These are phyloP conservation scores for Lethrus apterus DNA, from an alignment of 1,140 invertebrate genomes.

Conservation along the genomic window DNA sequence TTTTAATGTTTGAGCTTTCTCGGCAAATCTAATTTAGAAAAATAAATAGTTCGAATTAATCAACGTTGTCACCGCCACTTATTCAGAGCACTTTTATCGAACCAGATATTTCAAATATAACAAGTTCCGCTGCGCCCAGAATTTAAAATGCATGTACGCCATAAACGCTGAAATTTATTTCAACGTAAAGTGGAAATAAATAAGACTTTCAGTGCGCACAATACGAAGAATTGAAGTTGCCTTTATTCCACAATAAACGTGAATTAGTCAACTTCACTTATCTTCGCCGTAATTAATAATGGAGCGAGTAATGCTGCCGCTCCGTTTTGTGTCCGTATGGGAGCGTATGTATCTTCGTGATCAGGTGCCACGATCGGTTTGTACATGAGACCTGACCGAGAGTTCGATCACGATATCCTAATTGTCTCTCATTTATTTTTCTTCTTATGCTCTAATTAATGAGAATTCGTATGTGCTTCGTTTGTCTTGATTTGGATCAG, in stretches of 20 bases:
- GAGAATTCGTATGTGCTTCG: too few species aligned
- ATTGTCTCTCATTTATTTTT: not conserved
- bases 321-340: not conserved
- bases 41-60: too few species aligned
- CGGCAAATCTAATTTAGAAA: too few species aligned
- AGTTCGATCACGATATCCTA: conserved; percentile 6
- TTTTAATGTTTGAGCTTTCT: too few species aligned
- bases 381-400: conserved; percentile 5
- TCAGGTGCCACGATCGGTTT: conserved; percentile 18
- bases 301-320: conserved; percentile 12
- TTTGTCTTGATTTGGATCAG: too few species aligned
- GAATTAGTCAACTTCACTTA: conserved; percentile 14
- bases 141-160: too few species aligned
- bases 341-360: conserved; percentile 16
- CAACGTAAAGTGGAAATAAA: conserved; percentile 1
- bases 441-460: not conserved
- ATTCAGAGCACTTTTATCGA: too few species aligned
- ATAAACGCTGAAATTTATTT: too few species aligned
- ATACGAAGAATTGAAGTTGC: not conserved
- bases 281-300: conserved; percentile 19
- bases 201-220: not conserved
- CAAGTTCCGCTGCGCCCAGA: too few species aligned
- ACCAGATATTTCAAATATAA: too few species aligned
- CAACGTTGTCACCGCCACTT: too few species aligned
- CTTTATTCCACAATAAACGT: conserved; percentile 14